Evolutionary conservation across 2,113 vertebrate species (phyloP).

Genomic region (Hemiprocne comata): DNA sequence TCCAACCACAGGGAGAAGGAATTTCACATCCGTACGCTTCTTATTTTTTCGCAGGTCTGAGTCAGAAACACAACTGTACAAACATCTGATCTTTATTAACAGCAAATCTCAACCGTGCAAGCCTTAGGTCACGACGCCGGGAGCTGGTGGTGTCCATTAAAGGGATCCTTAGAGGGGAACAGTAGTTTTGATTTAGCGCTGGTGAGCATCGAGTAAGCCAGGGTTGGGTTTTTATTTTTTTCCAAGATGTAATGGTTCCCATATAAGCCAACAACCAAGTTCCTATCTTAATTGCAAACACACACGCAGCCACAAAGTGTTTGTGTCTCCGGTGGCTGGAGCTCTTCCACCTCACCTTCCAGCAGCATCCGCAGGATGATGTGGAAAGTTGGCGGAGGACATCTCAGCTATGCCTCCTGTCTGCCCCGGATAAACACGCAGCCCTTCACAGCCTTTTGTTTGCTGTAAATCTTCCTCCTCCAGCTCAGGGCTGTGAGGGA

Average conservation of each 20-base stretch:
- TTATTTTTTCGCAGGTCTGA: conserved; percentile 52
- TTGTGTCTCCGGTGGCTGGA: conserved; percentile 29
- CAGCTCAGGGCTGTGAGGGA: neutral
- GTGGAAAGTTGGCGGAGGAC: conserved; percentile 52
- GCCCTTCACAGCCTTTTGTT: conserved; percentile 51
- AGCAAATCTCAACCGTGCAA: conserved; percentile 51
- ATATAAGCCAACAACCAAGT: conserved; percentile 23
- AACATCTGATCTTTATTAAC: conserved; percentile 70
- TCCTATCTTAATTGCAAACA: conserved; percentile 66
- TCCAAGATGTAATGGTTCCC: conserved; percentile 52
- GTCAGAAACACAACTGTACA: conserved; percentile 60
- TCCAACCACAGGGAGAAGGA: conserved; percentile 42
- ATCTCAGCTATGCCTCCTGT: neutral
- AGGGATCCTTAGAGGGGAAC: conserved; percentile 51
- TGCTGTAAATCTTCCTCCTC: conserved; percentile 41
- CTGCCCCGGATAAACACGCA: neutral
- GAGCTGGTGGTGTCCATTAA: conserved; percentile 48
- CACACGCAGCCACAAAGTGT: neutral
- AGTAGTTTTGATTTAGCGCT: conserved; percentile 57
- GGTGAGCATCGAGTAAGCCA: conserved; percentile 42
- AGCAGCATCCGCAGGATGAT: conserved; percentile 37
- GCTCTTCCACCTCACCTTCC: conserved; percentile 55
- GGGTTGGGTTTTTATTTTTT: neutral
- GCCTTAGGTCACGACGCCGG: conserved; percentile 32
- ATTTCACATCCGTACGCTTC: conserved; percentile 26